phyloP scores from a whole-genome alignment of 1,140 invertebrate genomes.

The Yoshiicerus persimilis region DNA sequence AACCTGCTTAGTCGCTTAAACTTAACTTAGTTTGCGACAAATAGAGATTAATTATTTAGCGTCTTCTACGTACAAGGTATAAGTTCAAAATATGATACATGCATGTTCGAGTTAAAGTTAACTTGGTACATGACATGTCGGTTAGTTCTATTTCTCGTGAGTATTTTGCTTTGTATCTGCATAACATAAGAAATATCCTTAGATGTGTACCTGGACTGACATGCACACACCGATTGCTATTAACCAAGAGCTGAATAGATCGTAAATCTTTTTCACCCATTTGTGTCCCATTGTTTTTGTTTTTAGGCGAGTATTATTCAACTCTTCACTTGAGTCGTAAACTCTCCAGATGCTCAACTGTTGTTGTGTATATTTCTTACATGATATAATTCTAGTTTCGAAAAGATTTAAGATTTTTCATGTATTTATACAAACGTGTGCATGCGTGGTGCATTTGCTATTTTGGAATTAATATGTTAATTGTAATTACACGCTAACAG shows the following conservation, averaged over 20 bases:
- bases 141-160: too few species aligned
- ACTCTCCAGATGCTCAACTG: not conserved
- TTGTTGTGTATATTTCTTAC: not conserved
- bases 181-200: not conserved
- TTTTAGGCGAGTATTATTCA: not conserved
- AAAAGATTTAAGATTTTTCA: too few species aligned
- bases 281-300: not conserved
- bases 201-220: not conserved
- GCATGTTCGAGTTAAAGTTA: too few species aligned
- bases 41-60: too few species aligned
- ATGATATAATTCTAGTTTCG: not conserved
- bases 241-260: not conserved
- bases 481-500: not conserved
- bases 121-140: too few species aligned
- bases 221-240: not conserved
- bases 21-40: too few species aligned
- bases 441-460: too few species aligned
- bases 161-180: not conserved
- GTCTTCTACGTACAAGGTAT: too few species aligned
- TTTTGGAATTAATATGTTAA: not conserved
- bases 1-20: too few species aligned
- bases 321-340: not conserved
- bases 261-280: slow-evolving; percentile 14
- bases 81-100: too few species aligned
- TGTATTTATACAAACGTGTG: too few species aligned